Evolutionary conservation across 2,888 invertebrate genomes (phyloP).

Genomic region (Crepidodera aurea): DNA sequence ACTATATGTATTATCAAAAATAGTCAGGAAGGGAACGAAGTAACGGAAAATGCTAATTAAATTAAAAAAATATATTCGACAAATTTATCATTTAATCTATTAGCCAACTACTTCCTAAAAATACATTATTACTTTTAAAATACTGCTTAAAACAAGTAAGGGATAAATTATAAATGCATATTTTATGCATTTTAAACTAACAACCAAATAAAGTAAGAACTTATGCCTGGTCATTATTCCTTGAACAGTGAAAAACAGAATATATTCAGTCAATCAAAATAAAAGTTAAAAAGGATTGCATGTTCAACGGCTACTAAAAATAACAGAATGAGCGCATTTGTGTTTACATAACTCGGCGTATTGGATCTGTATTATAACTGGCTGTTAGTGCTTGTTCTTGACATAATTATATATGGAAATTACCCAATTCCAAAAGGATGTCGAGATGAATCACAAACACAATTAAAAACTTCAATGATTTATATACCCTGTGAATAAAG

Average conservation of each 20-base stretch:
- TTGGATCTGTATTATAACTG: not conserved
- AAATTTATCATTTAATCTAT: too few species aligned
- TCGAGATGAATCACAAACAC: not conserved
- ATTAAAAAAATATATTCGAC: too few species aligned
- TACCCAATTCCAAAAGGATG: not conserved
- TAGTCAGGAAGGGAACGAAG: not conserved
- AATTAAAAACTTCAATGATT: constrained; percentile 1
- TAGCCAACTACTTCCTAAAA: too few species aligned
- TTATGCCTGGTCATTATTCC: too few species aligned
- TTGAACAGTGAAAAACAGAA: too few species aligned
- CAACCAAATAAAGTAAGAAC: too few species aligned
- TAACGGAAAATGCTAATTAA: not conserved
- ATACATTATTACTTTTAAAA: too few species aligned
- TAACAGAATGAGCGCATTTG: not conserved
- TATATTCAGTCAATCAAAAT: too few species aligned
- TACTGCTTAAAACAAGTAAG: too few species aligned
- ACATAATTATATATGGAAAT: constrained; percentile 10
- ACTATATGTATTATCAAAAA: not conserved
- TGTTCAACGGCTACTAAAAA: not conserved
- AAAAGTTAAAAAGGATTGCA: not conserved
- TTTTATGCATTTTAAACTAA: too few species aligned
- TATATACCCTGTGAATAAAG: not conserved
- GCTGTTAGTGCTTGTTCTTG: constrained; percentile 3
- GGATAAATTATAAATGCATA: too few species aligned
- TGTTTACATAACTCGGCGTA: constrained; percentile 1